Evolutionary conservation across 2,113 vertebrate genomes (phyloP).

Genomic region (Urocolius indicus): DNA sequence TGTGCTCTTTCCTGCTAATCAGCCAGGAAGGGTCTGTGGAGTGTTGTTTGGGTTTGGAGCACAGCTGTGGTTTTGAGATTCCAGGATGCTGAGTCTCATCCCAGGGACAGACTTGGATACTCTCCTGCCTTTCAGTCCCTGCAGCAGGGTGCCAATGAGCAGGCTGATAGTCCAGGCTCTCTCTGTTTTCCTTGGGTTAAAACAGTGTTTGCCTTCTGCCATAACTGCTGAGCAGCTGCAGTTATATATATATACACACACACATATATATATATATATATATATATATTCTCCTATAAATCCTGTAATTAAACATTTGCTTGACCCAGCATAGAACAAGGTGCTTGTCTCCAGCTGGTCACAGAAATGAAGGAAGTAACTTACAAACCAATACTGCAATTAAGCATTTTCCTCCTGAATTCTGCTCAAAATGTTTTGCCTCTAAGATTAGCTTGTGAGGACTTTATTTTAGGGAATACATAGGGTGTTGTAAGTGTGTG

Average conservation of each 20-base stretch:
- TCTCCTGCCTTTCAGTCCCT: neutral
- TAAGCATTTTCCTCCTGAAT: conserved; percentile 12
- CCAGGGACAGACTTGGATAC: conserved; percentile 22
- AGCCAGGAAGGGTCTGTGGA: neutral
- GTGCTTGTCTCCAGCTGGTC: conserved; percentile 1
- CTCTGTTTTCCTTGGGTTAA: conserved; percentile 13
- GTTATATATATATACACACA: neutral
- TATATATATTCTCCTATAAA: neutral
- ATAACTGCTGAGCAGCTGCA: neutral
- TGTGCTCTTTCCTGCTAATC: neutral
- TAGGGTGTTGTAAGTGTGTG: neutral
- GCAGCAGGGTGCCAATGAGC: neutral
- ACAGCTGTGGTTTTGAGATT: conserved; percentile 60
- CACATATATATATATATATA: neutral
- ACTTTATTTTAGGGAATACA: neutral
- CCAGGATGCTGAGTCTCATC: conserved; percentile 22
- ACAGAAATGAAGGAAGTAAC: neutral
- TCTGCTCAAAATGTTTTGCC: neutral
- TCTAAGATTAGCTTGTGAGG: neutral
- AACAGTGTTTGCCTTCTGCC: neutral
- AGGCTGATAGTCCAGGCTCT: neutral
- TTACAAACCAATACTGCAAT: neutral
- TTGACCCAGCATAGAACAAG: neutral
- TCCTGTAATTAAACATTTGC: conserved; percentile 6
- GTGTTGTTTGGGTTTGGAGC: conserved; percentile 50